Evolutionary conservation across 2,113 vertebrate species (phyloP).

Genomic region (Pampusana beccarii): DNA sequence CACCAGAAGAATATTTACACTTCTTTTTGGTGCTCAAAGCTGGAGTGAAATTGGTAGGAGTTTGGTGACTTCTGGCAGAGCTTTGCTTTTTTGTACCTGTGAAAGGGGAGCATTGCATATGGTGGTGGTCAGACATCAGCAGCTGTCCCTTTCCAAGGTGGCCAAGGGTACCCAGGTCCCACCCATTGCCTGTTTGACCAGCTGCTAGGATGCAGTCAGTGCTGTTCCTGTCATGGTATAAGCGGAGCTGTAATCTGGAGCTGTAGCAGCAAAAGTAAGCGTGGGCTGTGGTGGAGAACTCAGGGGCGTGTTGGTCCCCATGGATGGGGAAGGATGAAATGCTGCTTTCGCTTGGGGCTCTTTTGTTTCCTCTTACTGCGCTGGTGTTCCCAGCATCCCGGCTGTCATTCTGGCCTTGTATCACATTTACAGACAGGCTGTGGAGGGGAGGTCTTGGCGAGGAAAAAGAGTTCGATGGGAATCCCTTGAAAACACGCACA

Average conservation of each 20-base stretch:
- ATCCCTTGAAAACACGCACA: background rate
- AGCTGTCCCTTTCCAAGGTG: background rate
- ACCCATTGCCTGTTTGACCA: background rate
- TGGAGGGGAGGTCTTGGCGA: background rate
- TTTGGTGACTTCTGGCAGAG: background rate
- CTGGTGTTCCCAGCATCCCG: background rate
- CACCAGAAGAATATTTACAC: background rate
- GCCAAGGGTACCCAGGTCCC: background rate
- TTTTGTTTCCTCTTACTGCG: background rate
- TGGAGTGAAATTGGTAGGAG: background rate
- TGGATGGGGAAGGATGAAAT: background rate
- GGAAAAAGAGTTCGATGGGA: background rate
- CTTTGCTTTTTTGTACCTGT: background rate
- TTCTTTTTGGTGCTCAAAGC: background rate
- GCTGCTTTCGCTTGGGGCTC: background rate
- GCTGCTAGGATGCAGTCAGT: background rate
- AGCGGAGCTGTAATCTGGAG: background rate
- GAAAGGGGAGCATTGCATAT: rapidly evolving
- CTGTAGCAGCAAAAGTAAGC: background rate
- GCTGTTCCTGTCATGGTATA: background rate
- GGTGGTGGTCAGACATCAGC: background rate
- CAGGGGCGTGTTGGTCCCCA: rapidly evolving
- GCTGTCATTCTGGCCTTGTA: background rate
- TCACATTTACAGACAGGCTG: rapidly evolving
- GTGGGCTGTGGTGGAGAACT: background rate